phyloP scores from a whole-genome alignment of 1,140 invertebrate genomes.

The Latrodectus geometricus region DNA sequence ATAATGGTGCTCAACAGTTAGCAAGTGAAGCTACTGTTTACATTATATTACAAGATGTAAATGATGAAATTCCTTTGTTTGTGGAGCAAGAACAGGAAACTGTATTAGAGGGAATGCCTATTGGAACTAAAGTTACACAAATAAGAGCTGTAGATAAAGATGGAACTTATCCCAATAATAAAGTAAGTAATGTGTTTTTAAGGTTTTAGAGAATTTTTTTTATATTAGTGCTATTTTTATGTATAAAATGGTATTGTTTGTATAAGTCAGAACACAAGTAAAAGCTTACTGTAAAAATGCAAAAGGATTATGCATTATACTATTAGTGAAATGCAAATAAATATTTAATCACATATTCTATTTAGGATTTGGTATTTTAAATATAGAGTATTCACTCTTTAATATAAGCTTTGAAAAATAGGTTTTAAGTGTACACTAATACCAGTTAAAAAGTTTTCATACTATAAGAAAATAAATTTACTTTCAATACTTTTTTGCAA shows the following conservation, averaged over 20 bases:
- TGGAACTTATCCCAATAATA: slow-evolving; percentile 92
- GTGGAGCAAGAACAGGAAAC: slow-evolving; percentile 94
- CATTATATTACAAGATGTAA: slow-evolving; percentile 94
- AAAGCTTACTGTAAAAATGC: too few relatives aligned
- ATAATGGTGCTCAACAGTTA: slow-evolving; percentile 94
- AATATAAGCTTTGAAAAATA: too few relatives aligned
- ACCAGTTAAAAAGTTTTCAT: too few relatives aligned
- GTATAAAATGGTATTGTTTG: not conserved
- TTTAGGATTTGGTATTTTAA: too few relatives aligned
- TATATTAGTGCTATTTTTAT: not conserved
- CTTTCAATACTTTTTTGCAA: too few relatives aligned
- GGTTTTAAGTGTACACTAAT: too few relatives aligned
- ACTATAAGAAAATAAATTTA: too few relatives aligned
- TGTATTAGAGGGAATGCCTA: slow-evolving; percentile 91
- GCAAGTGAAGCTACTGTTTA: slow-evolving; percentile 93
- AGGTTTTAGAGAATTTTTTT: slow-evolving; percentile 64
- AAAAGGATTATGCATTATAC: too few relatives aligned
- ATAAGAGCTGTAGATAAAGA: slow-evolving; percentile 97
- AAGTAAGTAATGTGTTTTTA: slow-evolving; percentile 72
- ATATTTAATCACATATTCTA: too few relatives aligned
- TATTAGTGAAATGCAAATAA: too few relatives aligned
- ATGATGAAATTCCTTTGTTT: slow-evolving; percentile 95
- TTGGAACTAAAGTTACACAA: slow-evolving; percentile 94
- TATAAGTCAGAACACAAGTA: too few relatives aligned
- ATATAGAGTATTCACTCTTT: too few relatives aligned